These are phyloP conservation scores for Ciconia boyciana DNA, from an alignment of 2,113 vertebrate species.

Conservation along the genomic window DNA sequence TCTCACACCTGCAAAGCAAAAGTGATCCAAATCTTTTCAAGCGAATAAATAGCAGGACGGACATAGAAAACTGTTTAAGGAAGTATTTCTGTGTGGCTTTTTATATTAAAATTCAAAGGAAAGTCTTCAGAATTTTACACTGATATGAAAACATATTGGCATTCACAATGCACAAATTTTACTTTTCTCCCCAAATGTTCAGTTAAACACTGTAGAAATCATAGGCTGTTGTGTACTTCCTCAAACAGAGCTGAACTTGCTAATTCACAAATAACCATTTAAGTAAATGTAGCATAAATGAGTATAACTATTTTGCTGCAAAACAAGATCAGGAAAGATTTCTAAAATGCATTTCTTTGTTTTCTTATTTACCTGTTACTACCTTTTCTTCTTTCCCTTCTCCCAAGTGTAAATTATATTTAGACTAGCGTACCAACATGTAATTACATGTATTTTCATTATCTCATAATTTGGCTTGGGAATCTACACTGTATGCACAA, in stretches of 20 bases:
- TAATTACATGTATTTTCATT: slow-evolving; percentile 66
- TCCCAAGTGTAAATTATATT: slow-evolving; percentile 41
- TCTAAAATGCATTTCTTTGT: neutral
- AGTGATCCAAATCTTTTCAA: neutral
- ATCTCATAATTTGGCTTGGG: slow-evolving; percentile 48
- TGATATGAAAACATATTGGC: neutral
- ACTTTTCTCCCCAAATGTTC: neutral
- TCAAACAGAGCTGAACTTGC: neutral
- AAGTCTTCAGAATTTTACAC: neutral
- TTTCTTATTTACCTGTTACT: slow-evolving; percentile 41
- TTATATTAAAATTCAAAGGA: neutral
- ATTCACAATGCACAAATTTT: neutral
- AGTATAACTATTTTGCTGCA: neutral
- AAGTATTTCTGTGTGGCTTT: neutral
- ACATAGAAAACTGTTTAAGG: neutral
- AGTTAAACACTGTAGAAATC: neutral
- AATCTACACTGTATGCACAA: slow-evolving; percentile 36
- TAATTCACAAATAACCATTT: neutral
- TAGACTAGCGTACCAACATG: slow-evolving; percentile 44
- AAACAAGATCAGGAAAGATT: neutral
- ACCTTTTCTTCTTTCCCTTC: neutral
- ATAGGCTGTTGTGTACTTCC: neutral
- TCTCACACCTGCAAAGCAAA: neutral
- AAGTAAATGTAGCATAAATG: neutral
- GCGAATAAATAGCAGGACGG: neutral